Conservation (phyloP, 2,888 invertebrate genomes). For the Anthophora plumipes region DNA sequence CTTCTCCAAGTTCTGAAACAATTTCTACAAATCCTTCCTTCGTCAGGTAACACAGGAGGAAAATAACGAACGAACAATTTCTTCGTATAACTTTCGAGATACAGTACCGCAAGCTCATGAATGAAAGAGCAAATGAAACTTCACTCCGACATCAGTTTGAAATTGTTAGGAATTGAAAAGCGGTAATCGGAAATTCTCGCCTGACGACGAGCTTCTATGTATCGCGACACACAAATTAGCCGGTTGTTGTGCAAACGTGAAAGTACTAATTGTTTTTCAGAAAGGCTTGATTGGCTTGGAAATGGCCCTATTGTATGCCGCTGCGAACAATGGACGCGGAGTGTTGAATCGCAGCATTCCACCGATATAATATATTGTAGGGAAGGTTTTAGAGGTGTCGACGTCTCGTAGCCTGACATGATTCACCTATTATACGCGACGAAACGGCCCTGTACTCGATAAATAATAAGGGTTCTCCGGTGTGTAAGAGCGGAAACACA, state of each 20-base stretch:
- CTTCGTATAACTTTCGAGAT: no score
- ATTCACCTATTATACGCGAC: slow-evolving; percentile 7
- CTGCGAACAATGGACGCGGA: slow-evolving; percentile 36
- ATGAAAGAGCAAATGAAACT: no score
- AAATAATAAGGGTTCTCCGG: slow-evolving; percentile 11
- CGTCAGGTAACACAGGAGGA: no score
- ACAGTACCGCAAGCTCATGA: no score
- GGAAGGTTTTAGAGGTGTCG: not conserved
- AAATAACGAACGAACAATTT: no score
- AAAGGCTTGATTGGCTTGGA: slow-evolving; percentile 48
- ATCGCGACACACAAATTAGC: slow-evolving; percentile 23
- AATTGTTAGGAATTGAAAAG: not conserved
- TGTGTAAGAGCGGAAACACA: no score
- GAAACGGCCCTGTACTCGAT: not conserved
- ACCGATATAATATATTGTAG: slow-evolving; percentile 32
- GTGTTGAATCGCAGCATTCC: slow-evolving; percentile 10
- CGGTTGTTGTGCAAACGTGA: slow-evolving; percentile 14
- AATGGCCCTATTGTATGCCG: slow-evolving; percentile 45
- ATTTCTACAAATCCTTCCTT: no score
- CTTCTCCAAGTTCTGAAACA: no score
- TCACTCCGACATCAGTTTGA: not conserved
- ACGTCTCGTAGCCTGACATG: not conserved
- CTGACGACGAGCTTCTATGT: not conserved
- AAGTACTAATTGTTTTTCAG: slow-evolving; percentile 50
- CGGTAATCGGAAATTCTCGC: not conserved